phyloP scores from a whole-genome alignment of 1,140 invertebrate species.

The Neodiprion lecontei region DNA sequence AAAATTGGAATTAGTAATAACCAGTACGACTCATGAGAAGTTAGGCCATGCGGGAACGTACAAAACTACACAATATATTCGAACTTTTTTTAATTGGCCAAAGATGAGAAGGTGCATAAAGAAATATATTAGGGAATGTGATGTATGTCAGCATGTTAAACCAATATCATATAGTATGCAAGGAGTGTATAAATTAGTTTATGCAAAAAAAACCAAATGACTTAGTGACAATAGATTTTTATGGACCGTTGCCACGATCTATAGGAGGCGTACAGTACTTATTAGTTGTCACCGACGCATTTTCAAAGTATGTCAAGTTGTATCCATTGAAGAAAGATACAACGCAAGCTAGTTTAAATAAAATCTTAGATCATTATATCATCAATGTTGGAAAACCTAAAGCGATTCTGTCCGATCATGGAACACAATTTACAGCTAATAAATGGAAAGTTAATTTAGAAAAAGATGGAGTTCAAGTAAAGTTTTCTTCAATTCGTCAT shows the following conservation, averaged over 20 bases:
- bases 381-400: constrained; percentile 20
- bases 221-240: constrained; percentile 25
- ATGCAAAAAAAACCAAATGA: constrained; percentile 15
- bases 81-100: no score
- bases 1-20: no score
- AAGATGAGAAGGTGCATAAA: no score
- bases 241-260: constrained; percentile 24
- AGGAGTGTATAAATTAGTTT: neutral
- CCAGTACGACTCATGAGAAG: no score
- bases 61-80: no score
- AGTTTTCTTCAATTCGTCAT: constrained; percentile 22
- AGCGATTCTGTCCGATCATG: constrained; percentile 25
- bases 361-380: constrained; percentile 26
- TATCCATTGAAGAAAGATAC: constrained; percentile 41
- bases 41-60: no score
- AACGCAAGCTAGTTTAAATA: constrained; percentile 24
- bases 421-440: constrained; percentile 15
- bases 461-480: constrained; percentile 14
- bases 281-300: constrained; percentile 29
- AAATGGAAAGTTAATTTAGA: constrained; percentile 21
- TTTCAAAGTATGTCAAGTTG: constrained; percentile 42
- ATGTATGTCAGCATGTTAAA: neutral
- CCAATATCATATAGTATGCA: neutral
- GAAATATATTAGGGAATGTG: no score
- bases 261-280: constrained; percentile 26